phyloP scores from a whole-genome alignment of 2,113 vertebrate species.

The Albula glossodonta region DNA sequence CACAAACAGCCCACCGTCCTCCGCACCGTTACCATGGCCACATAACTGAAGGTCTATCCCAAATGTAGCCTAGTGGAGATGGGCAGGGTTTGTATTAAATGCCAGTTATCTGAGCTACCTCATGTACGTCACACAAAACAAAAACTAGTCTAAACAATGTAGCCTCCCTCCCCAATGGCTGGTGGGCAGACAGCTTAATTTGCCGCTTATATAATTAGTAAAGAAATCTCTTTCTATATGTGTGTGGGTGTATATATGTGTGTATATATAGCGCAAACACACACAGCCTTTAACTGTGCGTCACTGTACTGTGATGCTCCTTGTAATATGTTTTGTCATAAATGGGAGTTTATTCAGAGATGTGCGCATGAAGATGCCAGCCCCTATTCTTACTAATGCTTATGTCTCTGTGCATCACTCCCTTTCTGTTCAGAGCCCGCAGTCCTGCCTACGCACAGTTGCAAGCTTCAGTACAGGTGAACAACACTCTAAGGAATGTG shows the following conservation, averaged over 20 bases:
- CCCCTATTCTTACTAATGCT: not conserved
- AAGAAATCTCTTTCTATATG: not conserved
- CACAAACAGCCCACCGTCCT: slow-evolving; percentile 8
- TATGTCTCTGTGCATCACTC: not conserved
- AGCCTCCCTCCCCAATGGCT: not conserved
- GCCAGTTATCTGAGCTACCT: not conserved
- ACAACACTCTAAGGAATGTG: not conserved
- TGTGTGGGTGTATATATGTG: too few relatives aligned
- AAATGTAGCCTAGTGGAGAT: slow-evolving; percentile 1
- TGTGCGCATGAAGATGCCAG: not conserved
- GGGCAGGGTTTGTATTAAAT: not conserved
- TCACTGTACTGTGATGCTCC: not conserved
- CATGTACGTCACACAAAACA: not conserved
- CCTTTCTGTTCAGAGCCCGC: not conserved
- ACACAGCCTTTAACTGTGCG: not conserved
- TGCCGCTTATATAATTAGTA: not conserved
- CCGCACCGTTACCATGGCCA: slow-evolving; percentile 5
- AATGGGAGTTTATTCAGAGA: not conserved
- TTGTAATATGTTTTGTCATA: not conserved
- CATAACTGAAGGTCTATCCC: not conserved
- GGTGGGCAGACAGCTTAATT: not conserved
- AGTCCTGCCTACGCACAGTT: not conserved
- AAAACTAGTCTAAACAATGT: not conserved
- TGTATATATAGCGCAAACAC: not conserved
- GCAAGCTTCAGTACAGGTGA: not conserved